phyloP scores from a whole-genome alignment of 2,113 vertebrate genomes.

The Beaufortia kweichowensis region DNA sequence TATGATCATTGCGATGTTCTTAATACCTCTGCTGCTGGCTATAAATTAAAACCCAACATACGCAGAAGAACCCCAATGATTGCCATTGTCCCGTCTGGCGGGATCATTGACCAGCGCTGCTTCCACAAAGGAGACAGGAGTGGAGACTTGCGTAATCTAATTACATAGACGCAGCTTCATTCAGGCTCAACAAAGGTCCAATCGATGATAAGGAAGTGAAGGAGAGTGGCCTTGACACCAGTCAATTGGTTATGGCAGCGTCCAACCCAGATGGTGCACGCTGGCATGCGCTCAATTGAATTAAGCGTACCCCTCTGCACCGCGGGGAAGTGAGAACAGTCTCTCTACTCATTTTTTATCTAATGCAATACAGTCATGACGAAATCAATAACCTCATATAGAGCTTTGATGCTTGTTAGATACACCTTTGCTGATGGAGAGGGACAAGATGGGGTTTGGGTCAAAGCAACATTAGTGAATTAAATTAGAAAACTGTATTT shows the following conservation, averaged over 20 bases:
- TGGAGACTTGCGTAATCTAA: constrained; percentile 51
- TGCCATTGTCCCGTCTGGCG: constrained; percentile 15
- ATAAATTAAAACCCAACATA: constrained; percentile 33
- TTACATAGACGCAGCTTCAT: constrained; percentile 55
- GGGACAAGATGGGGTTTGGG: constrained; percentile 33
- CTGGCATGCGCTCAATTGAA: constrained; percentile 46
- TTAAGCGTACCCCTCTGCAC: constrained; percentile 36
- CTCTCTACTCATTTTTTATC: constrained; percentile 14
- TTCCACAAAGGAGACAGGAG: constrained; percentile 21
- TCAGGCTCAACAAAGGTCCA: constrained; percentile 49
- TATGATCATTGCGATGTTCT: background rate
- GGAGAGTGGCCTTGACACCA: constrained; percentile 51
- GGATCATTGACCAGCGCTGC: constrained; percentile 25
- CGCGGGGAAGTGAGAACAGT: background rate
- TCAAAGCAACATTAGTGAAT: constrained; percentile 47
- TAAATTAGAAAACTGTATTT: constrained; percentile 52
- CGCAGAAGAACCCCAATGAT: constrained; percentile 22
- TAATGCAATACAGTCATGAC: constrained; percentile 49
- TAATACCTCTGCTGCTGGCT: background rate
- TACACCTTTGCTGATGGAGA: constrained; percentile 36
- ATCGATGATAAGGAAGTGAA: constrained; percentile 56
- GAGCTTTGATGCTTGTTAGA: constrained; percentile 20
- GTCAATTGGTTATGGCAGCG: constrained; percentile 55
- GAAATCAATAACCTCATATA: constrained; percentile 61
- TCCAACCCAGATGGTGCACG: constrained; percentile 47